Conservation (phyloP, 1,140 invertebrate genomes). For the Popillia japonica region DNA sequence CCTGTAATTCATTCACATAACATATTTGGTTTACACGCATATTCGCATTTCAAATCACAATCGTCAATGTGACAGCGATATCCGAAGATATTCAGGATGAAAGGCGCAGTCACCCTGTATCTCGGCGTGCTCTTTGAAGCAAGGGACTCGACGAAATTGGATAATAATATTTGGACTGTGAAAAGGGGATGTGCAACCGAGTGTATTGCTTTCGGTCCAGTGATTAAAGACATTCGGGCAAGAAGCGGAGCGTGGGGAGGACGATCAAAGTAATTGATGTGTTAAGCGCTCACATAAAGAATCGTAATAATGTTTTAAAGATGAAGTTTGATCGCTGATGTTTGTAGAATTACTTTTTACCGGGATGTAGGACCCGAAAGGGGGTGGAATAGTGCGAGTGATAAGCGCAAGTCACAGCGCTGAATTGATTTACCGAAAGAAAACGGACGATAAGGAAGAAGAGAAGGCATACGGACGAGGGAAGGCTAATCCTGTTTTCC, state of each 20-base stretch:
- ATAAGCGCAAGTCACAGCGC: slow-evolving; percentile 6
- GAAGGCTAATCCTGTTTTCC: background rate
- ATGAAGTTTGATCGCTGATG: slow-evolving; percentile 27
- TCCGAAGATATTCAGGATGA: no score
- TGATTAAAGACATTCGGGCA: slow-evolving; percentile 31
- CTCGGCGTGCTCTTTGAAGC: slow-evolving; percentile 1
- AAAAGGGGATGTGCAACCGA: slow-evolving; percentile 25
- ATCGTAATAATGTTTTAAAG: slow-evolving; percentile 26
- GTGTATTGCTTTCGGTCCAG: slow-evolving; percentile 13
- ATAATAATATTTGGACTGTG: slow-evolving; percentile 32
- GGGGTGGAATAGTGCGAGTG: background rate
- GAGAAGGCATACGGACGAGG: background rate
- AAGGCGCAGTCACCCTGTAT: background rate
- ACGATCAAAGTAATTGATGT: slow-evolving; percentile 28
- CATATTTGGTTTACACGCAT: no score
- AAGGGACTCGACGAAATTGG: slow-evolving; percentile 8
- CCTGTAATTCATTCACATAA: no score
- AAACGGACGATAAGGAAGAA: background rate
- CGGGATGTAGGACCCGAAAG: background rate
- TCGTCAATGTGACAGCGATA: no score
- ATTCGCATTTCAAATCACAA: no score
- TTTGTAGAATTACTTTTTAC: slow-evolving; percentile 10
- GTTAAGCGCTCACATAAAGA: slow-evolving; percentile 26
- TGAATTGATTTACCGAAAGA: background rate
- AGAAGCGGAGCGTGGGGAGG: background rate